phyloP scores from a whole-genome alignment of 2,797 vertebrate genomes.

The Lacerta bilineata region DNA sequence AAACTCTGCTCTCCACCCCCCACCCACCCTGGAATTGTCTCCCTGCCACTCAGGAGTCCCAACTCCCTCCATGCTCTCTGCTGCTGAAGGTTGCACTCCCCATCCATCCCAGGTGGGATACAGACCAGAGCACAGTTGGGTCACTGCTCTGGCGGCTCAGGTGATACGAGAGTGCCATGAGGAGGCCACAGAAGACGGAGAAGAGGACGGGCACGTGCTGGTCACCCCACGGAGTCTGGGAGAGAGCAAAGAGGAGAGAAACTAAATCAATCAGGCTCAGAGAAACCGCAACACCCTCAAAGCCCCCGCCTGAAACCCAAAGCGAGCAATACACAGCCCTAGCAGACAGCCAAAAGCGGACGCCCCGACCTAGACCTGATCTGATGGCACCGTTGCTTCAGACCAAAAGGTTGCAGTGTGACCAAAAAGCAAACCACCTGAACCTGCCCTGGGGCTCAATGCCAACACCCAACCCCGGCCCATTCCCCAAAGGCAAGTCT shows the following conservation, averaged over 20 bases:
- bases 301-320: background rate
- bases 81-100: too few relatives aligned
- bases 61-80: background rate
- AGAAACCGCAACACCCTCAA: too few relatives aligned
- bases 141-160: constrained; percentile 94
- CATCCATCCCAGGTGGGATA: background rate
- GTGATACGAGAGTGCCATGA: constrained; percentile 91
- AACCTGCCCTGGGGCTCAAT: too few relatives aligned
- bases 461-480: background rate
- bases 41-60: background rate
- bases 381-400: too few relatives aligned
- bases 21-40: too few relatives aligned
- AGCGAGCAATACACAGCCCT: background rate
- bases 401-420: too few relatives aligned
- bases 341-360: background rate
- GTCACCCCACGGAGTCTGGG: constrained; percentile 90
- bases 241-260: background rate
- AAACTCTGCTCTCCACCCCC: background rate
- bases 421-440: too few relatives aligned
- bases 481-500: background rate
- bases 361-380: too few relatives aligned
- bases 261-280: background rate
- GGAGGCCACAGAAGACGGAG: constrained; percentile 91
- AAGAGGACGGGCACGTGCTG: constrained; percentile 93
- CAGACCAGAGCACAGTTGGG: constrained; percentile 90